Base-by-base conservation (phyloP, 2,113 vertebrate genomes). In the Spilogale gracilis region DNA sequence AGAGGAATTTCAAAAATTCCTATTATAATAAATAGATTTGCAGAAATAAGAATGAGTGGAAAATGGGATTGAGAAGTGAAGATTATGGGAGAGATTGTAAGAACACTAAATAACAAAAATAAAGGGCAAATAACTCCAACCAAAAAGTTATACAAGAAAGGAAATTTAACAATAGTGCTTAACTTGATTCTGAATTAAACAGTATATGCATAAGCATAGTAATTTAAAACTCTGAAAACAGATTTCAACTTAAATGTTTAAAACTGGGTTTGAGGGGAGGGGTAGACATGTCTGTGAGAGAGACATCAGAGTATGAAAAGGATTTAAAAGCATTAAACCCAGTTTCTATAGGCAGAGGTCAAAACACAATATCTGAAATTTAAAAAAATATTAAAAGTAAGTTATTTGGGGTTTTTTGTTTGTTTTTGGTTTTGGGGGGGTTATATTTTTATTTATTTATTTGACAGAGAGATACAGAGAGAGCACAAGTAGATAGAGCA, bases 71-170 rank as follows among this genome's bases (percentile, higher is more conserved):
- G 43, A 73, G 20, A 81, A 67, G 27, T 81, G 60, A 63, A 17
- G 1, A 91, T 0, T 27, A 3, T 90, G 12, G 17, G 2, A 65
- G 2, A 61, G n/a, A 86, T 74, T 74, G 43, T 83, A 61, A 96
- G 50, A 88, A 91, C 89, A 78, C 27, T 56, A 92, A 90, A 82
- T n/a, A 91, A 69, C 43, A 80, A 61, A 86, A 86, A 79, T 43
- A 87, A 79, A 58, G 2, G 10, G 5, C 6, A 76, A 71, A 14
- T 69, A 58, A 85, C 3, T 91, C 16, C 3, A 76, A 54, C 1
- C 54, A 30, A 91, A 87, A 58, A 4, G 25, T 71, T 78, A 21
- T 60, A 54, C 3, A 85, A 69, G 17, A 45, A 85, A 84, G 13
- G 0, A 88, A 80, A 88, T 60, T 56, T 73, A 61, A 50, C 91